Base-by-base conservation (phyloP, 1,140 invertebrate species). In the Dinothrombium tinctorium region DNA sequence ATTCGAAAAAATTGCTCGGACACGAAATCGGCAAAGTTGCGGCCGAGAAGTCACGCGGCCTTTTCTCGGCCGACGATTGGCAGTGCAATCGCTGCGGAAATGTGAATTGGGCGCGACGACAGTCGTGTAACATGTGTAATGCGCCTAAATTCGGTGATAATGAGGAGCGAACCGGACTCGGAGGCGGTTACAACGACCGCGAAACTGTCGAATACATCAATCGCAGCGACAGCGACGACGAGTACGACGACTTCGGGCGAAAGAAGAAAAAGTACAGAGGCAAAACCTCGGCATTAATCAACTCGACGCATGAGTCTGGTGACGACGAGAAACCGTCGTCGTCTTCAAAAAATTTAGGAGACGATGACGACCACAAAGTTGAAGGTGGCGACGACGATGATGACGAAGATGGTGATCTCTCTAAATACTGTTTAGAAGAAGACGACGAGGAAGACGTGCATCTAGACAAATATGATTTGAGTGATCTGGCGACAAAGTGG, bases 41-140 rank as follows among this genome's bases (percentile, higher is more conserved):
- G 17, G 92, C 94, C 5, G 92, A 98, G 56, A 98, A 96, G 62
- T 94, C 86, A 49, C 73, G 87, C 51, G 94, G 94, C 12, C 65
- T 99, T n/a, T 92, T 82, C 56, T 84, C 82, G 63, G 90, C 92
- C 38, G 90, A 98, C 23, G 33, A 99, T 59, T 99, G 94, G 94
- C 83, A 94, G 55, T 99, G 94, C 58, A 87, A 79, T 59, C 94
- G 94, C 68, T 73, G 55, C 42, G 89, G 86, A 2, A 99, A 99
- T 61, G 90, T 99, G 2, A 99, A 99, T 58, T 99, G 94, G 94
- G 90, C 90, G 11, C 67, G 92, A 43, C 66, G 94, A 33, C 75
- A 77, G 51, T 83, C 80, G 37, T 99, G 94, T 59, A 99, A 99
- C 59, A 82, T 98, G 66, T 99, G 94, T 60, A 96, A 96, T 65